Conservation (phyloP, 2,888 invertebrate genomes). For the Alentia gelatinosa region DNA sequence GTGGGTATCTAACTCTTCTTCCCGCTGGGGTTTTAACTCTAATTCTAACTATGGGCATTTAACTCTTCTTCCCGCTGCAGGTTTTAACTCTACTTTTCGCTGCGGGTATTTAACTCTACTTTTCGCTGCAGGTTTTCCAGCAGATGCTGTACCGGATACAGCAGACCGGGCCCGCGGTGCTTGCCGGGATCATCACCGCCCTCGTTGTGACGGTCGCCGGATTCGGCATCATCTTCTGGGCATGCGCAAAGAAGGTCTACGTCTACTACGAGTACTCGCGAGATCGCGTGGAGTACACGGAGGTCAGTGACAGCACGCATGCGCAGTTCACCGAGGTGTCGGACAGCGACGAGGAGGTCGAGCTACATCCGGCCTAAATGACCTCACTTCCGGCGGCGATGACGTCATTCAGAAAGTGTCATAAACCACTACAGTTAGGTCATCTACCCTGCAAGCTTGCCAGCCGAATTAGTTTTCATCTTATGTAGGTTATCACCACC, state of each 20-base stretch:
- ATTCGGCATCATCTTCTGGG: slow-evolving; percentile 49
- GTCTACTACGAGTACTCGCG: slow-evolving; percentile 36
- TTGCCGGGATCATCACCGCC: slow-evolving; percentile 20
- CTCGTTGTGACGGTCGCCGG: slow-evolving; percentile 17
- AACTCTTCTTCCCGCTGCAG: too few species aligned
- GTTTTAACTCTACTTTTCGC: too few species aligned
- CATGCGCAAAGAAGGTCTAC: slow-evolving; percentile 49
- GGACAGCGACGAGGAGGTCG: background rate
- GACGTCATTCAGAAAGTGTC: too few species aligned
- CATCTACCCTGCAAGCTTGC: too few species aligned
- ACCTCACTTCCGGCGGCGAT: too few species aligned
- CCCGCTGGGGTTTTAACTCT: too few species aligned
- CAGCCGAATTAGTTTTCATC: too few species aligned
- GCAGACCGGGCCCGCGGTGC: slow-evolving; percentile 36
- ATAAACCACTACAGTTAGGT: too few species aligned
- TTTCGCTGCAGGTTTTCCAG: slow-evolving; percentile 12
- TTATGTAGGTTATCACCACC: too few species aligned
- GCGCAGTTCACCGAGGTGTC: background rate
- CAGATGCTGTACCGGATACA: slow-evolving; percentile 31
- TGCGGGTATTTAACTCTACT: too few species aligned
- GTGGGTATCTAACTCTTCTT: too few species aligned
- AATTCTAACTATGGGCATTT: too few species aligned
- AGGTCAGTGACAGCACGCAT: background rate
- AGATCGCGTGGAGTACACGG: slow-evolving; percentile 29
- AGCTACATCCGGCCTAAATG: background rate